Percentiles rank a stretch among this genome's conserved stretches.
Conservation (phyloP, 2,113 vertebrate species). For the Zosterops hypoxanthus region DNA sequence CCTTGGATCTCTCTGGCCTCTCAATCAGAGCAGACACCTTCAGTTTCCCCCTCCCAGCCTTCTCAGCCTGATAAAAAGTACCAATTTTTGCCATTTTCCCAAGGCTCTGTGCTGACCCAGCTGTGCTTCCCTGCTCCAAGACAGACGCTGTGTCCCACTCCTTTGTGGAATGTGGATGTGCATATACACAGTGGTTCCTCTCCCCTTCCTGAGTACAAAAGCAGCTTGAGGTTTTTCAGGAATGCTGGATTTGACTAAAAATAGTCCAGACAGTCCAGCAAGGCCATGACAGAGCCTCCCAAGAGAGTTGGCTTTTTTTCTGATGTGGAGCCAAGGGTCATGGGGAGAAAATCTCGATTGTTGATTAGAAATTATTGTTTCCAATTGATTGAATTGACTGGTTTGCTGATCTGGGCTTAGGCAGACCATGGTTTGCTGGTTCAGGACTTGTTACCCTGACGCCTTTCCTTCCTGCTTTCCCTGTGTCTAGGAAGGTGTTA, state of each 20-base stretch:
- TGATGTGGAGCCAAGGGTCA: background rate
- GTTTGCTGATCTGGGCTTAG: background rate
- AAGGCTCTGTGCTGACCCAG: background rate
- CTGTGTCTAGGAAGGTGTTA: background rate
- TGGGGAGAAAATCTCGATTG: background rate
- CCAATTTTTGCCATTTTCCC: background rate
- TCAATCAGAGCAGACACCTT: background rate
- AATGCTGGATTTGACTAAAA: conserved; percentile 22
- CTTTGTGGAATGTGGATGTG: background rate
- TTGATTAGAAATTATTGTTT: background rate
- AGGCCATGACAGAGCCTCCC: background rate
- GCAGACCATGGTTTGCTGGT: background rate
- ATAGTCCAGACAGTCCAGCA: background rate
- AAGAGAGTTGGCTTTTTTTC: background rate
- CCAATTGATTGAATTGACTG: background rate
- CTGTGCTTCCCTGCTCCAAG: too few relatives aligned
- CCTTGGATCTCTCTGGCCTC: background rate
- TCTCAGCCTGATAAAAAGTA: background rate
- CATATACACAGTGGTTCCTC: background rate
- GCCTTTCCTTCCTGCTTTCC: background rate
- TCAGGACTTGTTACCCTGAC: background rate
- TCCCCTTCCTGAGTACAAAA: background rate
- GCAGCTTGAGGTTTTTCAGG: background rate
- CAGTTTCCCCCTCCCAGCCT: background rate
- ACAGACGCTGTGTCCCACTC: background rate